Conservation (phyloP, 2,888 invertebrate species). For the Diploptera punctata region DNA sequence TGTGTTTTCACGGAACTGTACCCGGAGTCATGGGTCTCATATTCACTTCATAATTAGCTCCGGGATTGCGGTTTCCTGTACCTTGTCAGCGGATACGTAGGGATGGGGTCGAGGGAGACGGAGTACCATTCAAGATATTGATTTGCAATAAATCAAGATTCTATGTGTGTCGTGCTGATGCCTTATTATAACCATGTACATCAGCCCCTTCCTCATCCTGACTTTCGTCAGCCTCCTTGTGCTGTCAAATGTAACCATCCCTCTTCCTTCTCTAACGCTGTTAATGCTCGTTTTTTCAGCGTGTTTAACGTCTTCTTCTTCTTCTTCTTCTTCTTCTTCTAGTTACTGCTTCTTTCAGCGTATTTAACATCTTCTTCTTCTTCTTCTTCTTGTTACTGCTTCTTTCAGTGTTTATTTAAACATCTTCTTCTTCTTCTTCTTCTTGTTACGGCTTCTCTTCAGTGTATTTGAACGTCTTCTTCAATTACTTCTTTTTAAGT, state of each 20-base stretch:
- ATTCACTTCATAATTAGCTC: conserved; percentile 33
- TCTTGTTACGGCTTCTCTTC: no score
- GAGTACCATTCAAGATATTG: conserved; percentile 24
- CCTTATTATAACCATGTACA: conserved; percentile 23
- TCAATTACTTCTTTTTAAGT: no score
- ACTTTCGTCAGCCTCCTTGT: no score
- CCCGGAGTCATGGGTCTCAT: no score
- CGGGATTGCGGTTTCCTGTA: conserved; percentile 38
- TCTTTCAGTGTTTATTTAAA: no score
- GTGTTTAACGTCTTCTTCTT: no score
- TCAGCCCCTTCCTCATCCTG: no score
- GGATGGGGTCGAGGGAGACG: not conserved
- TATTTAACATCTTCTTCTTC: not conserved
- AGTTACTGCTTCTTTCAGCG: not conserved
- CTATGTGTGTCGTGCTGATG: not conserved
- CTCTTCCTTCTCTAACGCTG: not conserved
- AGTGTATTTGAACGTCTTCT: no score
- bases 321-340: not conserved
- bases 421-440: no score
- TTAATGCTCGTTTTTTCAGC: not conserved
- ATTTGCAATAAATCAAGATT: conserved; percentile 33
- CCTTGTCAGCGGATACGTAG: conserved; percentile 27
- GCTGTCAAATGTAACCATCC: no score
- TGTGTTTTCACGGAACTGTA: no score
- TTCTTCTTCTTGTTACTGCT: no score